Evolutionary conservation across 2,888 invertebrate species (phyloP), one percentile per base, ranked within the genome.

Genomic region (Epirrita christyi): DNA sequence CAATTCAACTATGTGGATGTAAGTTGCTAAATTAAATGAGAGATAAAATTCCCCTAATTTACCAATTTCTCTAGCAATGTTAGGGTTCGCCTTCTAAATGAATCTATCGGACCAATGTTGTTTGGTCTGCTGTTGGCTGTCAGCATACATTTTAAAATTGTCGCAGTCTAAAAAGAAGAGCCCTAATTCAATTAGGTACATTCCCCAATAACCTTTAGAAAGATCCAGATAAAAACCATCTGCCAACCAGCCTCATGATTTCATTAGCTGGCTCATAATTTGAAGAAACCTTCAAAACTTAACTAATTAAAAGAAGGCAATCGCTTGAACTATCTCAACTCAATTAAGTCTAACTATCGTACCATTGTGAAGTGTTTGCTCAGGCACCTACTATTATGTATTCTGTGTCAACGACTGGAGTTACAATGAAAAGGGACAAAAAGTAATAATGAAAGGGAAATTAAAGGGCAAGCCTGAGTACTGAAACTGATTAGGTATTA

Each of bases 241-340:
- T 15, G 8, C 14, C 45, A 32, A 14, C 14, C 49, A 13, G 15
- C 37, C 37, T 21, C 32, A 40, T 15, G 29, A 14, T 42, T 48
- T 38, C 38, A 48, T 57, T 57, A 13, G 29, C 34, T 27, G 14
- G 47, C 58, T 44, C 53, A 53, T 53, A 49, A 50, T 34, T 57
- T 40, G 38, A 41, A 49, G 47, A 49, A 48, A 58, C 53, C 48
- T 34, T 53, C 44, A 37, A 45, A 58, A 54, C 40, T 54, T 58
- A 27, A 44, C 53, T 48, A 47, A 53, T 58, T 53, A 58, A 58
- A 58, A 51, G 50, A 52, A 58, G 43, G 41, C 51, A 57, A 48
- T 47, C 52, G 46, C 13, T 45, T 49, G 41, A 45, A 53, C 52
- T 52, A 58, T 57, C 52, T 58, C 52, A 11, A 52, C 38, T 53